Evolutionary conservation across 2,888 invertebrate species (phyloP), one percentile per base, ranked within the genome.

Genomic region (Prosopocoilus inquinatus): DNA sequence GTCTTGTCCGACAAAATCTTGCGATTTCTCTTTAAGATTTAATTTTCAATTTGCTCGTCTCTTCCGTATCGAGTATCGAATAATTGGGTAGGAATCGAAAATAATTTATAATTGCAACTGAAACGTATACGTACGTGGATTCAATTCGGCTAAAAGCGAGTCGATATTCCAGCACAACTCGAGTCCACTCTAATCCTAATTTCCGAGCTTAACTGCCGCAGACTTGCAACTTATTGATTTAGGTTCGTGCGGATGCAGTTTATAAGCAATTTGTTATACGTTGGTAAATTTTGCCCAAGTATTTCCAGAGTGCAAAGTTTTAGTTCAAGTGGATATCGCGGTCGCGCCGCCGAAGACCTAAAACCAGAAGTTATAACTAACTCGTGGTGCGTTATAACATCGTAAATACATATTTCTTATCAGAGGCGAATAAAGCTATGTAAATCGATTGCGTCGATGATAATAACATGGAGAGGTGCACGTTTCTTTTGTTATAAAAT

Each of bases 101-200:
- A 53, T 57, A 57, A 57, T 57, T 57, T 57, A 57, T 57, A 57
- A 57, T 57, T 57, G 52, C 49, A 56, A 50, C 34, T 51, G 43
- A 41, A 39, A 38, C 38, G 16, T 16, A 9, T 33, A 16, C 43
- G 34, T 52, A 51, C 44, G 43, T 45, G 49, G 44, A 53, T 53
- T 57, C 57, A 57, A 57, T 57, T 57, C 50, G 43, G 53, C 34
- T 57, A 57, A 57, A 53, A 57, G 57, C 57, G 39, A 43, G 34
- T 50, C 51, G 48, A 35, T 35, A 15, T 41, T 41, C 50, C 35
- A 38, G 54, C 43, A 44, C 13, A 43, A 54, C 47, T 54, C 43
- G 16, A 34, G 55, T 50, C 55, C 51, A 47, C 57, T 48, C 48
- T 56, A 56, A 56, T 56, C 52, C 57, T 45, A 53, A 53, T 48